Percentiles rank a stretch among this genome's conserved stretches.
phyloP scores from a whole-genome alignment of 92 coral and sea anemone species.

The Micromussa lordhowensis region DNA sequence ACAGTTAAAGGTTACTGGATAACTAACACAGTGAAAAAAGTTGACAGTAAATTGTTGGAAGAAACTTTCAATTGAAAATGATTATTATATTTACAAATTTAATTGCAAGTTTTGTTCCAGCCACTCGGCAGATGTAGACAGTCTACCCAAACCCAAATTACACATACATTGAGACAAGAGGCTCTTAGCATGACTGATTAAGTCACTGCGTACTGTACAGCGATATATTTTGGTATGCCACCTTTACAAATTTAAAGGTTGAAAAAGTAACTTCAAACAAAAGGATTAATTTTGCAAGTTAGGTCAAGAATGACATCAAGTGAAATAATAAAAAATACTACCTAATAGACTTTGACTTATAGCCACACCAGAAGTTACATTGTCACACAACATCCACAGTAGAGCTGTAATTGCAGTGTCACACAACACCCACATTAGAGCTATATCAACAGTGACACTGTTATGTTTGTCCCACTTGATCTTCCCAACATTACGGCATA shows the following conservation, averaged over 20 bases:
- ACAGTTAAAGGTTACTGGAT: too few relatives aligned
- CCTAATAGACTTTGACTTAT: background rate
- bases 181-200: too few relatives aligned
- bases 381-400: too few relatives aligned
- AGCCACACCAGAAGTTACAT: background rate
- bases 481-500: background rate
- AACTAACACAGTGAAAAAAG: too few relatives aligned
- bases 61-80: too few relatives aligned
- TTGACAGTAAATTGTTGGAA: too few relatives aligned
- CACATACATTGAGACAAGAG: too few relatives aligned
- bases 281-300: background rate
- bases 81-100: too few relatives aligned
- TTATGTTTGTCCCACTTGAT: background rate
- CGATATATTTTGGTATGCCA: too few relatives aligned
- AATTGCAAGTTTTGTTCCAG: too few relatives aligned
- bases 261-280: background rate
- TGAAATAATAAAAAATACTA: constrained; percentile 4
- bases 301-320: background rate
- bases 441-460: background rate
- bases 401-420: background rate
- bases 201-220: background rate
- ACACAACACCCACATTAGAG: background rate
- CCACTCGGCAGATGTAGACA: too few relatives aligned
- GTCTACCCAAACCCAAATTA: too few relatives aligned
- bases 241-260: background rate